Conservation (phyloP, 1,140 invertebrate genomes). For the Megathymus violae region DNA sequence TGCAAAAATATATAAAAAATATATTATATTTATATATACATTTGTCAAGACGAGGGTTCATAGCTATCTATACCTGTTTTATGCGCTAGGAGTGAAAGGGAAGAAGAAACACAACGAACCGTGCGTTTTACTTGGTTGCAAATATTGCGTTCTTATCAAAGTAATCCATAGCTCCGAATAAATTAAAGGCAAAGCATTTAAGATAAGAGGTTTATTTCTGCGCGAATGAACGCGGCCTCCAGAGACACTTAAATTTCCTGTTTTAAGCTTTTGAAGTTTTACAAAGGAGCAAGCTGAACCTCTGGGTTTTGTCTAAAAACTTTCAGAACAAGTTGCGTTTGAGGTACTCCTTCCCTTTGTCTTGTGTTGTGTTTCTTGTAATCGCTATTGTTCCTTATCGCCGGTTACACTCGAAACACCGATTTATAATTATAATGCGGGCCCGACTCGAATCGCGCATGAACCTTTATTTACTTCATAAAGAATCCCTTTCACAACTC, state of each 20-base stretch:
- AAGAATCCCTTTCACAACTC: slow-evolving; percentile 20
- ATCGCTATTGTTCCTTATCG: slow-evolving; percentile 55
- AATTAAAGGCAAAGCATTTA: slow-evolving; percentile 53
- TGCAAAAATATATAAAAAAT: too few relatives aligned
- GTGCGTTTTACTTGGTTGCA: slow-evolving; percentile 13
- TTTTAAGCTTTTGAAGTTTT: slow-evolving; percentile 62
- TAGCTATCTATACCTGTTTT: too few relatives aligned
- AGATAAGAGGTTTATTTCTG: slow-evolving; percentile 55
- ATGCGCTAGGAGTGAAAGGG: too few relatives aligned
- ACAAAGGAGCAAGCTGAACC: slow-evolving; percentile 48
- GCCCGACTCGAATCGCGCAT: slow-evolving; percentile 1
- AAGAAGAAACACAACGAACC: slow-evolving; percentile 39
- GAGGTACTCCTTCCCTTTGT: slow-evolving; percentile 47
- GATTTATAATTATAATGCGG: slow-evolving; percentile 51
- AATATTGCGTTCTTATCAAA: slow-evolving; percentile 44
- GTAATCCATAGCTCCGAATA: slow-evolving; percentile 55
- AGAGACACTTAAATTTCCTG: slow-evolving; percentile 53
- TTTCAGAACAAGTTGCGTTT: slow-evolving; percentile 39
- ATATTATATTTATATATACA: too few relatives aligned
- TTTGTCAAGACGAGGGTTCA: too few relatives aligned
- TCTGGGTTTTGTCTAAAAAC: slow-evolving; percentile 33
- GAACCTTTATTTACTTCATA: slow-evolving; percentile 9
- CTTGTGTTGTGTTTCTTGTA: slow-evolving; percentile 52
- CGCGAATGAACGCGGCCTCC: slow-evolving; percentile 49
- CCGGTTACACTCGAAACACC: slow-evolving; percentile 19